Percentiles rank a stretch among this genome's conserved stretches.
phyloP scores from a whole-genome alignment of 1,140 invertebrate species.

The Diorhabda carinulata region DNA sequence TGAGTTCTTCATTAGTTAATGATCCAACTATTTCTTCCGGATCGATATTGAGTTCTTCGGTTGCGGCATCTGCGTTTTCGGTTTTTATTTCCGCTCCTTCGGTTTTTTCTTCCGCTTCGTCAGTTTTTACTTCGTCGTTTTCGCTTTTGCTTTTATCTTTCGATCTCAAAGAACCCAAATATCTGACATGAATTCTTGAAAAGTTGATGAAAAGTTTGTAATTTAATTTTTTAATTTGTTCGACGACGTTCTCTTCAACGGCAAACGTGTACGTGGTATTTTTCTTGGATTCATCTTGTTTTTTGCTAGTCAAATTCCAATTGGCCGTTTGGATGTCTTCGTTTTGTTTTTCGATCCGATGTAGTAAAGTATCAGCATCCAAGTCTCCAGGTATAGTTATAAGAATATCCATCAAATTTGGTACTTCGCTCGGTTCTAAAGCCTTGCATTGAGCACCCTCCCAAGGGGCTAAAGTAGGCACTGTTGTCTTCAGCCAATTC shows the following conservation, averaged over 20 bases:
- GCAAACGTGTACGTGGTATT: background rate
- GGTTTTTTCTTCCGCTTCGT: background rate
- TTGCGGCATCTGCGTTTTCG: background rate
- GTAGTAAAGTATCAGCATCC: background rate
- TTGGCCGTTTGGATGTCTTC: background rate
- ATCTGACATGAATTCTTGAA: background rate
- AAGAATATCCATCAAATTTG: slow-evolving; percentile 3
- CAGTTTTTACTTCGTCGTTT: background rate
- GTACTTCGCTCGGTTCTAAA: slow-evolving; percentile 1
- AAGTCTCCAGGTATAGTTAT: background rate
- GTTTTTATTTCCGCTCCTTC: background rate
- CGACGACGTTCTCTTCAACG: background rate
- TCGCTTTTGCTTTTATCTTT: background rate
- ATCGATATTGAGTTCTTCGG: background rate
- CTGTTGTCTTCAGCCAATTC: slow-evolving; percentile 7
- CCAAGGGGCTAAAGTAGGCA: slow-evolving; percentile 8
- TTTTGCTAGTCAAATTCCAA: background rate
- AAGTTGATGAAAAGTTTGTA: background rate
- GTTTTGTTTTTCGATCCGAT: background rate
- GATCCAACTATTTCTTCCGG: background rate
- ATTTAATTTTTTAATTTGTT: background rate
- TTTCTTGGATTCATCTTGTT: background rate
- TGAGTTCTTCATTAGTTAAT: background rate
- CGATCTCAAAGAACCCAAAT: background rate
- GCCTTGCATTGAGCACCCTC: background rate